Evolutionary conservation across 2,113 vertebrate genomes (phyloP).

Genomic region (Hiodon tergisus): DNA sequence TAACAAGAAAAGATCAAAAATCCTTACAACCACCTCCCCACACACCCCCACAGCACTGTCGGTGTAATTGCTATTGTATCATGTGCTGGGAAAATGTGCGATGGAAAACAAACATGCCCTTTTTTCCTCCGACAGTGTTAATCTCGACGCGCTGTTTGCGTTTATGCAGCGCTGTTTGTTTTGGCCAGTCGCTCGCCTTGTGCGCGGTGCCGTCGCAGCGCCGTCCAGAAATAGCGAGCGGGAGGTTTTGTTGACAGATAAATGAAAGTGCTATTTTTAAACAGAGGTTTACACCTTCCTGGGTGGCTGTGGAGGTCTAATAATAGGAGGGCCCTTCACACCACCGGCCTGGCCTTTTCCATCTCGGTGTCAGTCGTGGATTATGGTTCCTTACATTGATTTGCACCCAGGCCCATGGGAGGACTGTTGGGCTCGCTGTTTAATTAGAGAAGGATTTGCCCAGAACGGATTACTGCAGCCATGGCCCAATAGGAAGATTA

Average conservation of each 20-base stretch:
- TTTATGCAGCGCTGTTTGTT: too few species aligned
- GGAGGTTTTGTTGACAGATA: constrained; percentile 27
- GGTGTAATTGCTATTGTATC: constrained; percentile 30
- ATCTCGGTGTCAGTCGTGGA: not conserved
- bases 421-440: not conserved
- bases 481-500: not conserved
- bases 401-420: not conserved
- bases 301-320: constrained; percentile 10
- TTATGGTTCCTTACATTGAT: constrained; percentile 17
- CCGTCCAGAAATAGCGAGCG: constrained; percentile 29
- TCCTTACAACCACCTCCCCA: not conserved
- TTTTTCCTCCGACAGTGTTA: not conserved
- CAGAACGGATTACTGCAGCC: constrained; percentile 10
- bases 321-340: constrained; percentile 7
- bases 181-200: not conserved
- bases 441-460: constrained; percentile 18
- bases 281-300: constrained; percentile 12
- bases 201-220: constrained; percentile 14
- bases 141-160: not conserved
- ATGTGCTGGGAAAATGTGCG: constrained; percentile 28
- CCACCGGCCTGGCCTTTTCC: not conserved
- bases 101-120: constrained; percentile 28
- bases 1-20: constrained; percentile 26
- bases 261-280: constrained; percentile 24
- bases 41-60: constrained; percentile 17